A percentile compares a stretch with the other conserved stretches of the same genome.
phyloP scores from a whole-genome alignment of 1,140 invertebrate genomes.

The Papilio xuthus region DNA sequence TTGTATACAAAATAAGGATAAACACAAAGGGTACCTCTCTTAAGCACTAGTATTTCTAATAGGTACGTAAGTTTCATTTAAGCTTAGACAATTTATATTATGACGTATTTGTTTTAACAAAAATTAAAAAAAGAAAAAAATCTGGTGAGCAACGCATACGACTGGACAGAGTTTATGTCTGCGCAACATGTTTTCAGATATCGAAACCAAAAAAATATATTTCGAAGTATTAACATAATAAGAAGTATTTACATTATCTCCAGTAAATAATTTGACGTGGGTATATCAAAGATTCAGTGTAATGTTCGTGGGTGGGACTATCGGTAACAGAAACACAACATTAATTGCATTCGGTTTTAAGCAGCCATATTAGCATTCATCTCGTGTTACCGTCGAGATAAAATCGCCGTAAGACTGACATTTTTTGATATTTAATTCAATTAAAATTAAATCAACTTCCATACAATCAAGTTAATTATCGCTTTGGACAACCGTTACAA shows the following conservation, averaged over 20 bases:
- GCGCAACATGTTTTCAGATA: background rate
- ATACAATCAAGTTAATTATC: background rate
- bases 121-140: too few relatives aligned
- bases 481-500: background rate
- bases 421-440: slow-evolving; percentile 1
- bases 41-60: too few relatives aligned
- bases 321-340: background rate
- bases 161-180: background rate
- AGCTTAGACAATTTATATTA: too few relatives aligned
- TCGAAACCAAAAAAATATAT: background rate
- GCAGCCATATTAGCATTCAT: slow-evolving; percentile 30
- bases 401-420: background rate
- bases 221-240: background rate
- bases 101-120: too few relatives aligned
- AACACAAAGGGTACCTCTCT: too few relatives aligned
- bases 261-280: background rate
- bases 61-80: too few relatives aligned
- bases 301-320: slow-evolving; percentile 18
- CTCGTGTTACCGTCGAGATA: slow-evolving; percentile 18
- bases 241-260: background rate
- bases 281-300: slow-evolving; percentile 9
- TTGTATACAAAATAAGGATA: too few relatives aligned
- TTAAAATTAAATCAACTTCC: slow-evolving; percentile 21
- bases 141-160: too few relatives aligned
- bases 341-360: slow-evolving; percentile 27